Percentiles rank a stretch among this genome's conserved stretches.
Conservation (phyloP, 2,113 vertebrate genomes). For the Globicephala melas region DNA sequence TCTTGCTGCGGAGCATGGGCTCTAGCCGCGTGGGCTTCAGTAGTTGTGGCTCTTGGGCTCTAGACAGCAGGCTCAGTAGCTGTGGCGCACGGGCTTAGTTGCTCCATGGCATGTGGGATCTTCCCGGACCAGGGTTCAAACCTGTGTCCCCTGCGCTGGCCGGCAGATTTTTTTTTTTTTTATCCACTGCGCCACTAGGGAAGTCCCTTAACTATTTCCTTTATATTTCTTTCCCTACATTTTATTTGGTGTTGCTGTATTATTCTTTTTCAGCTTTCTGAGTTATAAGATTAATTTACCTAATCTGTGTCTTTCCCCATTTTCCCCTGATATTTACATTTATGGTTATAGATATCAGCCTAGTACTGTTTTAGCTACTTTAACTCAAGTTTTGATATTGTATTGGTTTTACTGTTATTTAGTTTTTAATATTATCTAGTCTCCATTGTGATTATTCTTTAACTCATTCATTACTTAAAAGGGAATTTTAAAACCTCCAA, state of each 20-base stretch:
- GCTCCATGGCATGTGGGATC: too few species aligned
- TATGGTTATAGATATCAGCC: neutral
- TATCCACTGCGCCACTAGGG: too few species aligned
- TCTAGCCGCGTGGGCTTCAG: too few species aligned
- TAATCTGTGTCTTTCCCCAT: neutral
- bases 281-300: neutral
- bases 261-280: neutral
- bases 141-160: too few species aligned
- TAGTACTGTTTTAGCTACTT: neutral
- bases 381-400: neutral
- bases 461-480: neutral
- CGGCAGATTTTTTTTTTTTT: too few species aligned
- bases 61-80: too few species aligned
- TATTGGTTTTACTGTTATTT: neutral
- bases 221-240: neutral
- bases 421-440: neutral
- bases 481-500: neutral
- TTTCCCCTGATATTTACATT: neutral
- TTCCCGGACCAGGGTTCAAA: too few species aligned
- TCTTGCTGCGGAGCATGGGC: too few species aligned
- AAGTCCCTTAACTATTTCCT: neutral
- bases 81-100: too few species aligned
- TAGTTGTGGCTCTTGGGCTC: too few species aligned
- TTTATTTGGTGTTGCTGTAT: neutral
- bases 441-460: neutral